Percentiles rank a stretch among this genome's conserved stretches.
phyloP scores from a whole-genome alignment of 2,797 vertebrate species.

The Sparidentex hasta region DNA sequence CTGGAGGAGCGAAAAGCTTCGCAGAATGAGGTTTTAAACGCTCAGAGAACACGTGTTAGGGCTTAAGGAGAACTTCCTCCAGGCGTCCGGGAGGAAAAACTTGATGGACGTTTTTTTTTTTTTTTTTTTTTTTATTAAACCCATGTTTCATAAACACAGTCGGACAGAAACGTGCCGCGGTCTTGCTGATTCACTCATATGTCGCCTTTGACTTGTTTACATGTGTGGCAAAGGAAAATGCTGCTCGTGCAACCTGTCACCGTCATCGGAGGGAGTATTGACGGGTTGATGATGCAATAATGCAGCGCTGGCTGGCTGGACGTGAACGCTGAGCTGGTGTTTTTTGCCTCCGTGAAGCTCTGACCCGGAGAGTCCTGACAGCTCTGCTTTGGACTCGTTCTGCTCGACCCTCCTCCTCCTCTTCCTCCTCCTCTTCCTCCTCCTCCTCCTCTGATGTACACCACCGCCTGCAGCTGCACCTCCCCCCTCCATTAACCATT shows the following conservation, averaged over 20 bases:
- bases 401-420: background rate
- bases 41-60: constrained; percentile 55
- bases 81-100: constrained; percentile 30
- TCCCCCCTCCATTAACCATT: background rate
- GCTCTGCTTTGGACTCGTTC: constrained; percentile 33
- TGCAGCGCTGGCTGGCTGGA: constrained; percentile 41
- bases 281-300: constrained; percentile 55
- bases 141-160: constrained; percentile 10
- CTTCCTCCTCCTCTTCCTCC: background rate
- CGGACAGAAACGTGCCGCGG: background rate
- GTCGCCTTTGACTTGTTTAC: constrained; percentile 31
- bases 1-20: constrained; percentile 44
- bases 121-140: background rate
- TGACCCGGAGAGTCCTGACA: constrained; percentile 59
- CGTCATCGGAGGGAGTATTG: constrained; percentile 39
- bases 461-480: constrained; percentile 33
- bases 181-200: constrained; percentile 19
- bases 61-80: constrained; percentile 38
- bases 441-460: constrained; percentile 19
- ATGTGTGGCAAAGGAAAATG: constrained; percentile 27
- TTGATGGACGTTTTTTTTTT: background rate
- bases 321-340: constrained; percentile 47
- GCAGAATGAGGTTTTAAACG: constrained; percentile 49
- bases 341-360: constrained; percentile 31
- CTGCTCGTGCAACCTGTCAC: constrained; percentile 59